Percentiles rank a stretch among this genome's conserved stretches.
Evolutionary conservation across 2,888 invertebrate genomes (phyloP).

Genomic region (Lithosia quadra): DNA sequence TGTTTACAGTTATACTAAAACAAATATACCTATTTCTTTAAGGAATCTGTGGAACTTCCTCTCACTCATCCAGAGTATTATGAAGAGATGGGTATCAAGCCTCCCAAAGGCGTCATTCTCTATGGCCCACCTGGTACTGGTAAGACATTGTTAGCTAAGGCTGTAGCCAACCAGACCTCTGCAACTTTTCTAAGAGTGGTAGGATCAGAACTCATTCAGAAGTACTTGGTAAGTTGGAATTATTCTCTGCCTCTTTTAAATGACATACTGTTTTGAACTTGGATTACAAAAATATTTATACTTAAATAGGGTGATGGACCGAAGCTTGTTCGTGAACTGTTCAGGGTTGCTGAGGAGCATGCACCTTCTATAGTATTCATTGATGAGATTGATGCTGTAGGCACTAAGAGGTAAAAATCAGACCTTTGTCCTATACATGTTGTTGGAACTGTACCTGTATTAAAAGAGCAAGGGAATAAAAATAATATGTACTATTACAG

Average conservation of each 20-base stretch:
- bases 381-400: constrained; percentile 99
- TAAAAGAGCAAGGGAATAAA: background rate
- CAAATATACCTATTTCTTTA: constrained; percentile 18
- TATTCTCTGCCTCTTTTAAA: background rate
- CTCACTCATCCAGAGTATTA: constrained; percentile 99
- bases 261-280: background rate
- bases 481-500: constrained; percentile 56
- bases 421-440: background rate
- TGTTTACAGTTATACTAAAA: background rate
- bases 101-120: constrained; percentile 99
- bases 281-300: constrained; percentile 12
- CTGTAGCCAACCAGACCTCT: constrained; percentile 99
- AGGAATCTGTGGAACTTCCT: constrained; percentile 98
- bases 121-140: constrained; percentile 99
- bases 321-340: constrained; percentile 98
- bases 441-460: background rate
- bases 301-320: constrained; percentile 96
- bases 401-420: constrained; percentile 92
- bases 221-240: constrained; percentile 91
- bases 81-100: constrained; percentile 99
- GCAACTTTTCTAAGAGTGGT: constrained; percentile 99
- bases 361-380: constrained; percentile 99
- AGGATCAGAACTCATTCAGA: constrained; percentile 99
- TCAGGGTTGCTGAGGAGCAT: constrained; percentile 99
- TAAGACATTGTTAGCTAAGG: constrained; percentile 98